Evolutionary conservation across 2,888 invertebrate genomes (phyloP).

Genomic region (Nemotelus pantherinus): DNA sequence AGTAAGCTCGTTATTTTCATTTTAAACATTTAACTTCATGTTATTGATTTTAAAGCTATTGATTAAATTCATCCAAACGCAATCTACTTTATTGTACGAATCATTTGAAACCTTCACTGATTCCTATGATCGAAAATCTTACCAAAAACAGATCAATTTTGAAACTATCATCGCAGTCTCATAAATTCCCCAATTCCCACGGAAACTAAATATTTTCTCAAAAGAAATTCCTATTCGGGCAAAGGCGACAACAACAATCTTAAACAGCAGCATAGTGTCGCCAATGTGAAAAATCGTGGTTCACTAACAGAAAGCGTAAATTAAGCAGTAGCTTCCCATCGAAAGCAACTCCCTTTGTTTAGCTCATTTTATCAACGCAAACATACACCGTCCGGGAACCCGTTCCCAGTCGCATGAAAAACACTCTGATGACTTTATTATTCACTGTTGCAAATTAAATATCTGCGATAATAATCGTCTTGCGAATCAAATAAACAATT

Average conservation of each 20-base stretch:
- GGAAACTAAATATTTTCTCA: neutral
- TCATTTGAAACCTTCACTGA: too few relatives aligned
- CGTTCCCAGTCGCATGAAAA: neutral
- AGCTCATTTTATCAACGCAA: neutral
- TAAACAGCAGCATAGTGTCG: too few relatives aligned
- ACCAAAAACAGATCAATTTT: too few relatives aligned
- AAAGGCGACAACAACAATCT: neutral
- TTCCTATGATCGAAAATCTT: too few relatives aligned
- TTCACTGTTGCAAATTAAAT: slow-evolving; percentile 7
- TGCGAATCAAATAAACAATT: slow-evolving; percentile 27
- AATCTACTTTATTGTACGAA: too few relatives aligned
- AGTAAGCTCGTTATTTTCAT: too few relatives aligned
- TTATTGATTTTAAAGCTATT: too few relatives aligned
- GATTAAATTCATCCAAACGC: too few relatives aligned
- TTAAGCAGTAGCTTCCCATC: neutral
- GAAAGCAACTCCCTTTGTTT: neutral
- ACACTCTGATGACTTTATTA: slow-evolving; percentile 36
- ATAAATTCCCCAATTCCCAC: neutral
- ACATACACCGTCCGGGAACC: neutral
- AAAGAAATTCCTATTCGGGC: neutral
- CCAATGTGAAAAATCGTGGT: too few relatives aligned
- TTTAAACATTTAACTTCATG: too few relatives aligned
- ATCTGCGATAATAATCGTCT: slow-evolving; percentile 26
- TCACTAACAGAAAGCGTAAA: too few relatives aligned
- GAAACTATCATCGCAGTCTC: neutral